These are phyloP conservation scores for Octonoba sinensis DNA, from an alignment of 2,888 invertebrate species.

Conservation along the genomic window DNA sequence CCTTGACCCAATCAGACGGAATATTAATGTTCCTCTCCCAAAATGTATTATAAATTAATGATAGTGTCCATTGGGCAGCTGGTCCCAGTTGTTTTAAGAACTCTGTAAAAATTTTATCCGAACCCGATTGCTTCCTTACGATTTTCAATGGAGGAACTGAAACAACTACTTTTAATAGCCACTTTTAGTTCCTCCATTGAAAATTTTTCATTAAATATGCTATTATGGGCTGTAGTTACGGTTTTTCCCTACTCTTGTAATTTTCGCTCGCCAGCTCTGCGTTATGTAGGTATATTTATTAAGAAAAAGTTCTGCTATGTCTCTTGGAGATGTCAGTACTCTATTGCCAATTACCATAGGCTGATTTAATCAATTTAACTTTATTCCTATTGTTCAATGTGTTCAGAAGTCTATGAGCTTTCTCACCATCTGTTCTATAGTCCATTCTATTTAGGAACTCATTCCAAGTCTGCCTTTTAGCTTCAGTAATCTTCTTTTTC, in stretches of 20 bases:
- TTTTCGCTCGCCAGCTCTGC: background rate
- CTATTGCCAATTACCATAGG: background rate
- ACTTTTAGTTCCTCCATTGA: no score
- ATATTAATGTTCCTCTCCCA: background rate
- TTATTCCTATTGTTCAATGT: background rate
- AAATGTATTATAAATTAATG: background rate
- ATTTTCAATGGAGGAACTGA: background rate
- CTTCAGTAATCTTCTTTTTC: conserved; percentile 1
- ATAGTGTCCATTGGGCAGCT: background rate
- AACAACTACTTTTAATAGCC: no score
- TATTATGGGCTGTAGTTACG: no score
- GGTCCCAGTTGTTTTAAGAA: background rate
- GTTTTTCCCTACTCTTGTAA: no score
- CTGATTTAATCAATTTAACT: background rate
- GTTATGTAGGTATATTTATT: background rate
- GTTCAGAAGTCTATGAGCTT: background rate
- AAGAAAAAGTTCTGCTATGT: background rate
- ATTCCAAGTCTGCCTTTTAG: background rate
- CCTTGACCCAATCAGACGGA: background rate
- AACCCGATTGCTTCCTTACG: background rate
- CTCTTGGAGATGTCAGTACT: background rate
- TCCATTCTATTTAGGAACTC: background rate
- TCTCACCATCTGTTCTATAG: background rate
- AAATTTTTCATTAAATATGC: no score
- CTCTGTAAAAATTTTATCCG: conserved; percentile 1